Conservation (phyloP, 2,113 vertebrate genomes). For the Oryzias melastigma region DNA sequence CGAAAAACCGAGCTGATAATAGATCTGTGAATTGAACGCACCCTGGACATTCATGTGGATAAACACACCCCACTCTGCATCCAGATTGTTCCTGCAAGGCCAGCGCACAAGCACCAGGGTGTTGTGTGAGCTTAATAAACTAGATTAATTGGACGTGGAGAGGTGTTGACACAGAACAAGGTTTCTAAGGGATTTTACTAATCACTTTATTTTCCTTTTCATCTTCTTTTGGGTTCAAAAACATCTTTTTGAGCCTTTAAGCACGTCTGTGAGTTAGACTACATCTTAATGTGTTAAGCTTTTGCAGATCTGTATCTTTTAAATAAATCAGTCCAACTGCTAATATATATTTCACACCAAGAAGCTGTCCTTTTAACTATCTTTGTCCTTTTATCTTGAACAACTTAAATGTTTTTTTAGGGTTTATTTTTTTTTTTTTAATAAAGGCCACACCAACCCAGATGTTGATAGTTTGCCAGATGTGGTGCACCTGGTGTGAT, state of each 20-base stretch:
- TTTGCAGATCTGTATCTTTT: neutral
- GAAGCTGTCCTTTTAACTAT: constrained; percentile 1
- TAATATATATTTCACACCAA: neutral
- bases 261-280: too few relatives aligned
- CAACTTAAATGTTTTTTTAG: constrained; percentile 33
- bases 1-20: constrained; percentile 15
- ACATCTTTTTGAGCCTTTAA: too few relatives aligned
- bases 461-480: constrained; percentile 60
- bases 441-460: constrained; percentile 49
- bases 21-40: constrained; percentile 16
- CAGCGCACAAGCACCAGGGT: neutral
- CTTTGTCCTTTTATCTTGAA: neutral
- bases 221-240: too few relatives aligned
- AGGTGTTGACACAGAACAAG: neutral
- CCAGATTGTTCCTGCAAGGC: neutral
- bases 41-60: constrained; percentile 1
- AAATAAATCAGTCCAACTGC: neutral
- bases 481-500: constrained; percentile 63
- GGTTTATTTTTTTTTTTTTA: constrained; percentile 6
- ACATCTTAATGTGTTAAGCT: too few relatives aligned
- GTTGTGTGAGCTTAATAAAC: neutral
- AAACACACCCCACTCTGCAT: constrained; percentile 1
- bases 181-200: neutral
- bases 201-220: too few relatives aligned
- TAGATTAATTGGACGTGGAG: neutral